Evolutionary conservation across 2,888 invertebrate species (phyloP).

Genomic region (Brachycybe producta): DNA sequence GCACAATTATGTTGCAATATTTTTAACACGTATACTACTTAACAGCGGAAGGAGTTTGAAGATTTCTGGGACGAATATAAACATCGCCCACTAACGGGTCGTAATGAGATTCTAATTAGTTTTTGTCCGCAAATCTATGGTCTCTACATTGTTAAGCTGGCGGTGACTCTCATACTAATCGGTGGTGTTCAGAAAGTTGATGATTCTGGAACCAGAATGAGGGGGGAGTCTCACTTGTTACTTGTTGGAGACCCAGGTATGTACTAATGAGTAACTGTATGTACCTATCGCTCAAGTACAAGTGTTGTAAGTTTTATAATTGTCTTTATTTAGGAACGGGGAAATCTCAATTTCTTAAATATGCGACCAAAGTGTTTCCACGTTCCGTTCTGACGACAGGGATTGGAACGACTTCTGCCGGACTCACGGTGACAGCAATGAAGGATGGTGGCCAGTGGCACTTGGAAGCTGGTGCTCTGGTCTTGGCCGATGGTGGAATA

Average conservation of each 20-base stretch:
- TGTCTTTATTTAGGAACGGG: constrained; percentile 55
- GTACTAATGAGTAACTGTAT: neutral
- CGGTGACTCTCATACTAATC: constrained; percentile 51
- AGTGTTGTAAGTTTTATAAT: neutral
- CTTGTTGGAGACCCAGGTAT: constrained; percentile 61
- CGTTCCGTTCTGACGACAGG: constrained; percentile 75
- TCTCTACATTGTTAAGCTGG: constrained; percentile 72
- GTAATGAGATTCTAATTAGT: constrained; percentile 63
- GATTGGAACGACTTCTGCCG: constrained; percentile 71
- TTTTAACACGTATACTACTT: too few relatives aligned
- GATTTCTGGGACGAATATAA: constrained; percentile 57
- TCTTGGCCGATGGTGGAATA: constrained; percentile 74
- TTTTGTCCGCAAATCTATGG: constrained; percentile 82
- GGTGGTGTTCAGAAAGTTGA: constrained; percentile 39
- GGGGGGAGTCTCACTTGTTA: constrained; percentile 73
- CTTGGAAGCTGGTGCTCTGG: constrained; percentile 76
- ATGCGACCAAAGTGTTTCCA: constrained; percentile 52
- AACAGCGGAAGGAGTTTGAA: constrained; percentile 47
- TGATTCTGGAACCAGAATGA: constrained; percentile 41
- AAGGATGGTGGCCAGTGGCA: constrained; percentile 85
- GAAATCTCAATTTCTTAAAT: constrained; percentile 69
- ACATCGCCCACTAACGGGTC: constrained; percentile 50
- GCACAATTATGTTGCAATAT: too few relatives aligned
- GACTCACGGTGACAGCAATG: constrained; percentile 73
- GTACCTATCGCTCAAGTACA: neutral